A percentile compares a stretch with the other conserved stretches of the same genome.
Evolutionary conservation across 1,140 invertebrate species (phyloP).

Genomic region (Hylaeus anthracinus): DNA sequence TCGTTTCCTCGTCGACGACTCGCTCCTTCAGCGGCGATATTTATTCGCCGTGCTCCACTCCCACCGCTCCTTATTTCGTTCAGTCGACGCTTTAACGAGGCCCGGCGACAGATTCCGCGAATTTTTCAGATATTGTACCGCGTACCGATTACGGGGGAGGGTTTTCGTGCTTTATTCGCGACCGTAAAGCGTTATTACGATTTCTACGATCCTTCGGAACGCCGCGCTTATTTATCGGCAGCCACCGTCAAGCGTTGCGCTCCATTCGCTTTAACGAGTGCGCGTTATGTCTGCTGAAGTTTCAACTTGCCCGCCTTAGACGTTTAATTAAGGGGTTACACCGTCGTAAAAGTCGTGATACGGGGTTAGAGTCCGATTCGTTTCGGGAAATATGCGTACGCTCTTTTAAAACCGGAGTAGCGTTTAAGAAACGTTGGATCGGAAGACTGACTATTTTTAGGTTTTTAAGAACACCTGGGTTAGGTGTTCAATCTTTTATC

Average conservation of each 20-base stretch:
- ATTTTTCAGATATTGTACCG: slow-evolving; percentile 13
- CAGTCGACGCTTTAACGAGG: background rate
- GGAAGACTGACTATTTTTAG: too few relatives aligned
- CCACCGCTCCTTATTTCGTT: background rate
- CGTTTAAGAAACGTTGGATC: too few relatives aligned
- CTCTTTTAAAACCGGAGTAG: too few relatives aligned
- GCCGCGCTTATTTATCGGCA: slow-evolving; percentile 10
- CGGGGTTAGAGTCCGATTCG: too few relatives aligned
- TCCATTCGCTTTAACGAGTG: background rate
- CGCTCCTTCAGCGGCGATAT: background rate
- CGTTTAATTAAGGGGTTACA: background rate
- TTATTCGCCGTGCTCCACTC: background rate
- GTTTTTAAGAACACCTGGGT: too few relatives aligned
- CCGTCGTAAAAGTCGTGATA: too few relatives aligned
- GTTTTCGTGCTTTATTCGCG: slow-evolving; percentile 8
- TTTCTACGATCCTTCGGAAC: slow-evolving; percentile 3
- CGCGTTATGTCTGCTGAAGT: background rate
- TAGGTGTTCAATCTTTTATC: too few relatives aligned
- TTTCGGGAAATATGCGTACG: too few relatives aligned
- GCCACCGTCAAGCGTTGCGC: background rate
- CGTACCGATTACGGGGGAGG: background rate
- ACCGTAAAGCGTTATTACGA: slow-evolving; percentile 14
- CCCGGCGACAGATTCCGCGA: background rate
- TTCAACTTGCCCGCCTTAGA: background rate
- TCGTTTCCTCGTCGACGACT: background rate